Base-by-base conservation (phyloP, 1,140 invertebrate genomes). In the Ceratina australensis region DNA sequence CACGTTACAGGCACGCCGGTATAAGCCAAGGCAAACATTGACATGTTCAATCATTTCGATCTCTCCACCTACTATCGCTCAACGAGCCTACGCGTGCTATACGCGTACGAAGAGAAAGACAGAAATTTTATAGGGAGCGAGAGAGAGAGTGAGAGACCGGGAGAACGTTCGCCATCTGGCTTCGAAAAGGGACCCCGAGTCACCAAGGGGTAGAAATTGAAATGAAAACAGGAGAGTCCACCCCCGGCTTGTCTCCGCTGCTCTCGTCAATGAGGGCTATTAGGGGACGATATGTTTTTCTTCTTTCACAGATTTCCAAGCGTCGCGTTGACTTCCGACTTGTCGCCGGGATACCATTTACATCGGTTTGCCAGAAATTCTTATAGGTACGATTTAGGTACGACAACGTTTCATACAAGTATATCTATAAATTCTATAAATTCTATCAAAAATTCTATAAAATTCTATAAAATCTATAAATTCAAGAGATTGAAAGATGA, bases 211-310 rank as follows among this genome's bases (percentile, higher is more conserved):
- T 89, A 85, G 87, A 91, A 90, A 91, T 92, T 91, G 90, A 92
- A 92, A 92, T 90, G 89, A 92, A 92, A 92, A 91, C 90, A 92
- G 89, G 84, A 60, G 76, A 68, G 75, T 82, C 80, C 72, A 79
- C 78, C 60, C 79, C 67, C 69, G 67, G 67, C 79, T 61, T 71
- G 77, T 85, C 80, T 72, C 64, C 75, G 87, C 86, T 89, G 91
- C 86, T 91, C 89, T 89, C 90, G 89, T 89, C 89, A 92, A 92
- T 92, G 91, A 92, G 90, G 90, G 89, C 90, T 91, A 92, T 92
- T 92, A 92, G 91, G 89, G 87, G 83, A 89, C 89, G 91, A 92
- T 92, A 92, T 92, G 89, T 92, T 91, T 92, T 91, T 88, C 87
- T 87, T 89, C 88, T 90, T 71, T 85, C 87, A 85, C 89, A 81